These are phyloP conservation scores for Mercenaria mercenaria DNA, from an alignment of 1,140 invertebrate species.

Conservation along the genomic window DNA sequence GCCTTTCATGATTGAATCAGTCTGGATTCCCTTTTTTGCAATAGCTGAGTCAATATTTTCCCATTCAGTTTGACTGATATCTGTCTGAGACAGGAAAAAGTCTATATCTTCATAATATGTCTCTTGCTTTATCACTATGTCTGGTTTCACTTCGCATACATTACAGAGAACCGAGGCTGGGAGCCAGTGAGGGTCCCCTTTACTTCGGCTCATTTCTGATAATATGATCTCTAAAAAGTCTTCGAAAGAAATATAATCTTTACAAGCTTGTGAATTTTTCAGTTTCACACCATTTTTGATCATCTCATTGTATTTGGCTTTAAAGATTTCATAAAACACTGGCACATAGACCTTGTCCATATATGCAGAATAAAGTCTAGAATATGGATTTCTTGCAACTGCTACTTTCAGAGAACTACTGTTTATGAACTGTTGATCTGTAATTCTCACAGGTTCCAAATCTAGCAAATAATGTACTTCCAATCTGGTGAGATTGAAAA, in stretches of 20 bases:
- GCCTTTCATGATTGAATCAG: background rate
- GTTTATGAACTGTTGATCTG: background rate
- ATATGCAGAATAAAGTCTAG: conserved; percentile 39
- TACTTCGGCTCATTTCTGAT: background rate
- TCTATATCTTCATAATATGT: conserved; percentile 15
- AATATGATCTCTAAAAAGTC: background rate
- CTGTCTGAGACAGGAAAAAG: background rate
- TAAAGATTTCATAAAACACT: background rate
- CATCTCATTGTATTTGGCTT: background rate
- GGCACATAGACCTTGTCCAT: conserved; percentile 26
- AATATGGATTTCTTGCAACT: conserved; percentile 19
- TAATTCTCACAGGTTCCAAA: background rate
- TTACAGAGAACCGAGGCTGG: background rate
- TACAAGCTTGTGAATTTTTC: background rate
- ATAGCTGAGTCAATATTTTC: background rate
- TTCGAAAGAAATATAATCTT: background rate
- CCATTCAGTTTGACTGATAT: background rate
- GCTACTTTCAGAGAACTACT: background rate
- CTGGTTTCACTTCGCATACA: background rate
- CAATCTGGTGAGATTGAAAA: background rate
- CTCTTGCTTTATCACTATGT: conserved; percentile 34
- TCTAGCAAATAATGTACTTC: background rate
- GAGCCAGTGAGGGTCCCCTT: background rate
- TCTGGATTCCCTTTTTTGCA: background rate
- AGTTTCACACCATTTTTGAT: background rate